Evolutionary conservation across 1,140 invertebrate species (phyloP).

Genomic region (Leptonema lineaticorne): DNA sequence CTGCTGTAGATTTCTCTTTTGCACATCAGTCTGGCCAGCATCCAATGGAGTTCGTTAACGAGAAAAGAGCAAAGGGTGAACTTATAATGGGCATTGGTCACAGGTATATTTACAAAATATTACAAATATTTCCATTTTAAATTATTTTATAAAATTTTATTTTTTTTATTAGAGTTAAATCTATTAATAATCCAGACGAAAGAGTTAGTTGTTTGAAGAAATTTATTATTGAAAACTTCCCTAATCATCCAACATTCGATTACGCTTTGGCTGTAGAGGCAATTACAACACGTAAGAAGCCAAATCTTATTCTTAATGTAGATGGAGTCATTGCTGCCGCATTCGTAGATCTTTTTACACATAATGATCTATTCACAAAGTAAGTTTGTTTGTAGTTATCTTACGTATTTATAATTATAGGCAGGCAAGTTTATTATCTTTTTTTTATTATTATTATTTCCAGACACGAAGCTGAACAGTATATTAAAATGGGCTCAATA

Average conservation of each 20-base stretch:
- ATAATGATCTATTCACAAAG: slow-evolving; percentile 91
- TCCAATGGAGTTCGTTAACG: slow-evolving; percentile 98
- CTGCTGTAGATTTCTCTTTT: slow-evolving; percentile 94
- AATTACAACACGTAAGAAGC: slow-evolving; percentile 98
- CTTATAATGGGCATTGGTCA: slow-evolving; percentile 99
- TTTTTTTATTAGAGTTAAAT: slow-evolving; percentile 95
- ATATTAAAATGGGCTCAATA: slow-evolving; percentile 96
- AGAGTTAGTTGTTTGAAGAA: slow-evolving; percentile 96
- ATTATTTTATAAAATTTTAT: too few relatives aligned
- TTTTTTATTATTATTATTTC: not conserved
- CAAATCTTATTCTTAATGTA: slow-evolving; percentile 98
- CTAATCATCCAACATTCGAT: slow-evolving; percentile 85
- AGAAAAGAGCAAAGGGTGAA: slow-evolving; percentile 94
- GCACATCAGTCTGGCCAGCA: slow-evolving; percentile 92
- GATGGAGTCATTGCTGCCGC: slow-evolving; percentile 97
- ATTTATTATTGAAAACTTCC: slow-evolving; percentile 92
- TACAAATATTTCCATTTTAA: slow-evolving; percentile 3
- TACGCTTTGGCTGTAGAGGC: slow-evolving; percentile 98
- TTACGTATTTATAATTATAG: not conserved
- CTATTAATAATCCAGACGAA: slow-evolving; percentile 99
- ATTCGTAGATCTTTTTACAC: slow-evolving; percentile 94
- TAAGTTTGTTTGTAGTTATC: slow-evolving; percentile 49
- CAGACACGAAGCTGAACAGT: slow-evolving; percentile 96
- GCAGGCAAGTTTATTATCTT: not conserved
- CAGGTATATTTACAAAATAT: slow-evolving; percentile 46